A percentile compares a stretch with the other conserved stretches of the same genome.
phyloP scores from a whole-genome alignment of 92 coral and sea anemone species.

The Porites lobata region DNA sequence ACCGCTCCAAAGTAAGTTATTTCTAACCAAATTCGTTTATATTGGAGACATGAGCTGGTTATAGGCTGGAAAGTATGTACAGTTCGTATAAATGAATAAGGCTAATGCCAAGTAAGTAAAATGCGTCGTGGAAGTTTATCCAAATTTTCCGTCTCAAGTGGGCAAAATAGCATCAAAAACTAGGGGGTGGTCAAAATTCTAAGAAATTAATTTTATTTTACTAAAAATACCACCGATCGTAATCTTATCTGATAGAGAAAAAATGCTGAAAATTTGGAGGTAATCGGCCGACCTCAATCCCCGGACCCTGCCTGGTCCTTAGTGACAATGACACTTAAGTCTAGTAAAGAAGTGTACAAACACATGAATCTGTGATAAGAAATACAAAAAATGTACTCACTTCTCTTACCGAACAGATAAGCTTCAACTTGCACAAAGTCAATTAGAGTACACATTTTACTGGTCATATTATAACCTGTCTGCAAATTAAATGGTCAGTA shows the following conservation, averaged over 20 bases:
- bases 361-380: slow-evolving; percentile 29
- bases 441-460: neutral
- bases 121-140: slow-evolving; percentile 27
- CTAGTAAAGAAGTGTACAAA: neutral
- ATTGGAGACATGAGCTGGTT: too few relatives aligned
- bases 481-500: slow-evolving; percentile 23
- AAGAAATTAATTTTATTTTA: slow-evolving; percentile 22
- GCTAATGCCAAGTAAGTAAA: neutral
- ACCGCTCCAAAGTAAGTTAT: too few relatives aligned
- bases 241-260: slow-evolving; percentile 48
- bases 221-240: slow-evolving; percentile 12
- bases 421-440: slow-evolving; percentile 11
- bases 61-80: neutral
- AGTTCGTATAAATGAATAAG: neutral
- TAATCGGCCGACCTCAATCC: slow-evolving; percentile 53
- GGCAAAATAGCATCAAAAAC: slow-evolving; percentile 38
- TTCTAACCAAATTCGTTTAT: too few relatives aligned
- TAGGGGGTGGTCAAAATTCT: slow-evolving; percentile 42
- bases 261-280: slow-evolving; percentile 41
- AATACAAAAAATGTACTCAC: slow-evolving; percentile 23
- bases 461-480: slow-evolving; percentile 7
- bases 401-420: slow-evolving; percentile 15
- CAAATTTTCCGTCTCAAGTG: slow-evolving; percentile 7
- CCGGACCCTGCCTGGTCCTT: slow-evolving; percentile 55
- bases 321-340: slow-evolving; percentile 47